phyloP scores from a whole-genome alignment of 2,113 vertebrate species.

The Pelmatolapia mariae region DNA sequence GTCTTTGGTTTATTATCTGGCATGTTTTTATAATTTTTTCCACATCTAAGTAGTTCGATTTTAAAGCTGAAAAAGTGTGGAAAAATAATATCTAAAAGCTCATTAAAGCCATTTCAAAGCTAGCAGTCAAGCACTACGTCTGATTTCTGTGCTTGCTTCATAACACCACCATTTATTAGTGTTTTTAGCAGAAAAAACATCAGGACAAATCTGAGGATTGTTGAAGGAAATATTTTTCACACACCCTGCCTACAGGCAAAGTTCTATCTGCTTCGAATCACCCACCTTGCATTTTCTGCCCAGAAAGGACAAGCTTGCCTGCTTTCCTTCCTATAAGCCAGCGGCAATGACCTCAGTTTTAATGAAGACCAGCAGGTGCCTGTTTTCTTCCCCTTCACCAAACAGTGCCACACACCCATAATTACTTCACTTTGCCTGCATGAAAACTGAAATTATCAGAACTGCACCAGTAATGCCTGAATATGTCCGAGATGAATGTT shows the following conservation, averaged over 20 bases:
- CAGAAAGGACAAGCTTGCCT: constrained; percentile 3
- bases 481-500: background rate
- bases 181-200: background rate
- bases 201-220: background rate
- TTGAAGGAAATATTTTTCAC: background rate
- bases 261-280: constrained; percentile 25
- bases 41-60: background rate
- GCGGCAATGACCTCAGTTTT: constrained; percentile 10
- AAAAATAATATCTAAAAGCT: background rate
- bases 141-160: background rate
- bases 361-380: constrained; percentile 20
- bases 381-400: background rate
- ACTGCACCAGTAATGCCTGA: background rate
- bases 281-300: constrained; percentile 7
- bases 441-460: background rate
- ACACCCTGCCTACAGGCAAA: constrained; percentile 9
- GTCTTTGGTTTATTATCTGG: background rate
- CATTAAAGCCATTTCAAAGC: background rate
- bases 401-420: background rate
- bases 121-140: background rate
- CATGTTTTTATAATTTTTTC: background rate
- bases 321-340: background rate
- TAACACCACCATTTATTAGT: background rate
- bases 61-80: background rate
- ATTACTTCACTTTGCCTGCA: background rate